A percentile compares a stretch with the other conserved stretches of the same genome.
Conservation (phyloP, 2,797 vertebrate genomes). For the Cossypha dichroa region DNA sequence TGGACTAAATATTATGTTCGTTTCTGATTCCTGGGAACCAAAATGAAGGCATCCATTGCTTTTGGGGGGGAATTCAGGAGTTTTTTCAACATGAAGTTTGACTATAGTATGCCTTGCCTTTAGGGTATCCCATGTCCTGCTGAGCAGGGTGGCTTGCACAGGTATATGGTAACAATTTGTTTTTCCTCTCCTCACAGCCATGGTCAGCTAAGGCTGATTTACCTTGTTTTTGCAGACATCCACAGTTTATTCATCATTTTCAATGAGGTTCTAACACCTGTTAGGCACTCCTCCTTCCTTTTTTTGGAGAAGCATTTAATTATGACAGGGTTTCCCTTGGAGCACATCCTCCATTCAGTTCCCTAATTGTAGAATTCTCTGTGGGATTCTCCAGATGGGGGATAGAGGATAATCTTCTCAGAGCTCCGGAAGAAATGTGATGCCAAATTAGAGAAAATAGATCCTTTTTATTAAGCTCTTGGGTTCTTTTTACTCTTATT, state of each 20-base stretch:
- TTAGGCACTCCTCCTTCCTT: not conserved
- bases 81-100: not conserved
- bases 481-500: constrained; percentile 35
- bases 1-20: not conserved
- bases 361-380: constrained; percentile 59
- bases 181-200: not conserved
- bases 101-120: not conserved
- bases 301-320: constrained; percentile 53
- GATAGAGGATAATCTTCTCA: constrained; percentile 61
- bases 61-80: not conserved
- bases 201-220: not conserved
- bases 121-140: not conserved
- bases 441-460: constrained; percentile 68
- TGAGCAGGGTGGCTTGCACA: not conserved
- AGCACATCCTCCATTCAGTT: constrained; percentile 40
- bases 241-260: not conserved
- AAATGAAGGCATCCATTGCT: not conserved
- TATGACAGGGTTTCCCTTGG: constrained; percentile 44
- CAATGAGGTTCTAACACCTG: constrained; percentile 15
- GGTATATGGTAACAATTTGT: not conserved
- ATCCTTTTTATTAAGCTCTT: constrained; percentile 65
- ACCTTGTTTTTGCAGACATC: not conserved
- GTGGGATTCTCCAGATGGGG: constrained; percentile 59
- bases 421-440: constrained; percentile 58
- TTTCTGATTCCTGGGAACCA: not conserved